Evolutionary conservation across 2,888 invertebrate species (phyloP).

Genomic region (Chromoteleia sp.): DNA sequence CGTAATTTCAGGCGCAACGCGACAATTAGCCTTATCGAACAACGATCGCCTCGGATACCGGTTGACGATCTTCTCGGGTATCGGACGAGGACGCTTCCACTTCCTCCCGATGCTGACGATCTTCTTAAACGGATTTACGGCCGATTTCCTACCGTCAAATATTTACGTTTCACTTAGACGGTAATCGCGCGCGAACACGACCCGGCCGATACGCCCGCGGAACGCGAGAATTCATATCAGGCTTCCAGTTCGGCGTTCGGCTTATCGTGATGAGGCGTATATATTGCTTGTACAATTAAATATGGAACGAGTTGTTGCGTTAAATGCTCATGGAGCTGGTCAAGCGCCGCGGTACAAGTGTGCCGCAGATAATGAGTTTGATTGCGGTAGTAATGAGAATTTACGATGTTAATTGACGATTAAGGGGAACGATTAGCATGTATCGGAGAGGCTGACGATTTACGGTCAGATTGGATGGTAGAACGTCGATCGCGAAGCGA

Average conservation of each 20-base stretch:
- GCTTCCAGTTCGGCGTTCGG: conserved; percentile 28
- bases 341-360: conserved; percentile 59
- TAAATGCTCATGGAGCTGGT: conserved; percentile 48
- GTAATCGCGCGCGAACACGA: conserved; percentile 45
- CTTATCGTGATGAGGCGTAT: conserved; percentile 54
- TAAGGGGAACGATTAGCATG: conserved; percentile 62
- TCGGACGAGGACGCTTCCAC: conserved; percentile 3
- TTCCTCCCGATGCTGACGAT: conserved; percentile 1
- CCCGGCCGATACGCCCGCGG: conserved; percentile 15
- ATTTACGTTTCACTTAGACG: conserved; percentile 63
- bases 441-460: conserved; percentile 32
- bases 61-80: conserved; percentile 61
- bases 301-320: conserved; percentile 61
- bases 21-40: conserved; percentile 78
- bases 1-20: conserved; percentile 78
- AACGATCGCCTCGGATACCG: conserved; percentile 21
- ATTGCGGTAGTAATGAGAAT: conserved; percentile 67
- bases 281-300: conserved; percentile 66
- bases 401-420: conserved; percentile 68
- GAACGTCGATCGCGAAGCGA: not conserved
- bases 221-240: conserved; percentile 49
- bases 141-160: conserved; percentile 39
- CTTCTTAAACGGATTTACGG: conserved; percentile 27
- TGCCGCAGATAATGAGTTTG: conserved; percentile 51
- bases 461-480: conserved; percentile 5